Evolutionary conservation across 2,113 vertebrate species (phyloP).

Genomic region (Zosterops pallidus): DNA sequence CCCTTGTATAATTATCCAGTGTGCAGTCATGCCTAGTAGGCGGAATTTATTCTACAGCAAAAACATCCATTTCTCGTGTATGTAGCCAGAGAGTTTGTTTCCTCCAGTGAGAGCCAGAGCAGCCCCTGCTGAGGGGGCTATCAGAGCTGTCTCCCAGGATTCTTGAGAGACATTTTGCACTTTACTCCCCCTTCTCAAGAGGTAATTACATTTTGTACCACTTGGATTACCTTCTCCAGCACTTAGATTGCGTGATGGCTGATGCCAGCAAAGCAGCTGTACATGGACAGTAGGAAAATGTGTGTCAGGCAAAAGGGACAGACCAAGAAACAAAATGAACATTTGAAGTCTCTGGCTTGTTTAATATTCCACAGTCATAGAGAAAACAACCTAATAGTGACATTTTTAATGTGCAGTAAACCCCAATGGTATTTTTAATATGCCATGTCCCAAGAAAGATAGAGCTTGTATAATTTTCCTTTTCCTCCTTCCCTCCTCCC

Average conservation of each 20-base stretch:
- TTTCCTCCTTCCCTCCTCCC: background rate
- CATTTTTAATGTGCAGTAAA: background rate
- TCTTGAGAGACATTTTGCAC: background rate
- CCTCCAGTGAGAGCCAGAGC: background rate
- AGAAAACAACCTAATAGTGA: background rate
- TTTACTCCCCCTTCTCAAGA: background rate
- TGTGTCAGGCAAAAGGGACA: background rate
- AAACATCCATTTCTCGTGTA: background rate
- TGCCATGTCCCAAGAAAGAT: background rate
- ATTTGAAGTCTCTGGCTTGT: background rate
- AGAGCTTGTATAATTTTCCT: background rate
- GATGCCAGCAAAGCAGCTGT: background rate
- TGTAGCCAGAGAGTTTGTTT: background rate
- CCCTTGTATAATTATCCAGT: background rate
- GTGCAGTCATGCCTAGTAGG: background rate
- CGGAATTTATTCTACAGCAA: background rate
- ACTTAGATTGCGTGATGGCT: background rate
- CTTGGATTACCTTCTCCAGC: background rate
- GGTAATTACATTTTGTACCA: background rate
- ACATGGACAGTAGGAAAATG: background rate
- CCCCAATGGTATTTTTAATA: background rate
- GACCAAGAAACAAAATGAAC: background rate
- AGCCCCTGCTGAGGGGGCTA: background rate
- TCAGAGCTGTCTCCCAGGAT: background rate
- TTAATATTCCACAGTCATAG: background rate